Evolutionary conservation across 1,140 invertebrate genomes (phyloP), one percentile per base, ranked within the genome.

Genomic region (Callitettix versicolor): DNA sequence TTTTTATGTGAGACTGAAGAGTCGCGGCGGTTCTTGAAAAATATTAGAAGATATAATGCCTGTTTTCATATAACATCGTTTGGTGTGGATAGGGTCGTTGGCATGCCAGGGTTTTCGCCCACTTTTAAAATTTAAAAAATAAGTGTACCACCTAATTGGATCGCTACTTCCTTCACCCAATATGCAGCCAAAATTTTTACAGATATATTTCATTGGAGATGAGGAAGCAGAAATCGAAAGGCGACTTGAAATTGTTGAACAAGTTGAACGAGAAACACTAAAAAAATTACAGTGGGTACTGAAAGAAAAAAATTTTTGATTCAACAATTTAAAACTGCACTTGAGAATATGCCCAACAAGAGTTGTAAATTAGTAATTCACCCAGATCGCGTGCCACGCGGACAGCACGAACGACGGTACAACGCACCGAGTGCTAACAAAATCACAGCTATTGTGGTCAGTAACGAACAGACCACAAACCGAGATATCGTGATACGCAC

Each of bases 91-190:
- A 53, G 63, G 17, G 48, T 63, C 7, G 58, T 61, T 30, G 3
- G 3, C 61, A 63, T 65, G 58, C 58, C 58, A 6, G 26, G 51
- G 18, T 69, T 64, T 50, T 65, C 66, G 61, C 64, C 66, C 14
- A 70, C 66, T 38, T 72, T 69, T 60, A 69, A 69, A 46, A 42
- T 69, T 3, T 69, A 73, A 65, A n/a, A 71, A 74, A 4, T 71
- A 74, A 53, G 62, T 73, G n/a, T 52, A 68, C 52, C 68, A 70
- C 47, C 48, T 62, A 36, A 63, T 66, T 47, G 67, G 68, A 17
- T 61, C 57, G 5, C 43, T 71, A 15, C 52, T 70, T n/a, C 68
- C 68, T 30, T 42, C 51, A 55, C 20, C 36, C 44, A 18, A 62
- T 53, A 18, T 58, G 42, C 20, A 64, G 7, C 58, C 56, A n/a